A percentile compares a stretch with the other conserved stretches of the same genome.
Evolutionary conservation across 35 echinoderm and acorn worm species (phyloP).

Genomic region (Diadema setosum): DNA sequence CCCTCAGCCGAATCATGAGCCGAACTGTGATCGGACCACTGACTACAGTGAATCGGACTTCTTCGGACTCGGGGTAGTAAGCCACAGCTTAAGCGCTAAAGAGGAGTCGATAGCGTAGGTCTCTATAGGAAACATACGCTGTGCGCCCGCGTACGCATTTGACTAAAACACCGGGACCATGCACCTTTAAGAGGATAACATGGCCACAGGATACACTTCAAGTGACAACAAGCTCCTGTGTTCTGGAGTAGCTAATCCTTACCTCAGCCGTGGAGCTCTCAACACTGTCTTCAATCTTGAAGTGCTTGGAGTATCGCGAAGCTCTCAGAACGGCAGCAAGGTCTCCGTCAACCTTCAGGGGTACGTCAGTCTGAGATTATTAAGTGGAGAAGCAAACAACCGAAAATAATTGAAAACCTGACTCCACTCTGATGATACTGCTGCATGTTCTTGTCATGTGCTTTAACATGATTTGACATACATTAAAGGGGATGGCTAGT

Average conservation of each 20-base stretch:
- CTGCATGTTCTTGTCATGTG: not conserved
- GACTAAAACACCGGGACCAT: not conserved
- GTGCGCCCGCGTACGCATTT: not conserved
- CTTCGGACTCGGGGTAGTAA: too few species aligned
- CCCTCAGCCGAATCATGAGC: too few species aligned
- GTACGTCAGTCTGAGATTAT: not conserved
- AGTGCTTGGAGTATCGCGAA: not conserved
- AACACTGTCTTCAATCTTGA: not conserved
- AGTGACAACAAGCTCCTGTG: not conserved
- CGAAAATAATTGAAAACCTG: not conserved
- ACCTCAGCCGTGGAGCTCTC: not conserved
- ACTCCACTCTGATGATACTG: not conserved
- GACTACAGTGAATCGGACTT: too few species aligned
- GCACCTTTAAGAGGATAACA: not conserved
- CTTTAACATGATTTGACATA: not conserved
- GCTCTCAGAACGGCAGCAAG: not conserved
- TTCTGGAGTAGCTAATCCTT: not conserved
- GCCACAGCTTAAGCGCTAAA: too few species aligned
- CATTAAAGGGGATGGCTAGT: not conserved
- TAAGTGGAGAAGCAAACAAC: not conserved
- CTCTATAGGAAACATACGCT: too few species aligned
- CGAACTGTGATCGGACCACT: too few species aligned
- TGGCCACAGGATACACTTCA: not conserved
- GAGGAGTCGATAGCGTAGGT: too few species aligned
- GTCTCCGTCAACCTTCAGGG: not conserved